These are phyloP conservation scores for Gymnothorax javanicus DNA, from an alignment of 2,797 vertebrate genomes.

Conservation along the genomic window DNA sequence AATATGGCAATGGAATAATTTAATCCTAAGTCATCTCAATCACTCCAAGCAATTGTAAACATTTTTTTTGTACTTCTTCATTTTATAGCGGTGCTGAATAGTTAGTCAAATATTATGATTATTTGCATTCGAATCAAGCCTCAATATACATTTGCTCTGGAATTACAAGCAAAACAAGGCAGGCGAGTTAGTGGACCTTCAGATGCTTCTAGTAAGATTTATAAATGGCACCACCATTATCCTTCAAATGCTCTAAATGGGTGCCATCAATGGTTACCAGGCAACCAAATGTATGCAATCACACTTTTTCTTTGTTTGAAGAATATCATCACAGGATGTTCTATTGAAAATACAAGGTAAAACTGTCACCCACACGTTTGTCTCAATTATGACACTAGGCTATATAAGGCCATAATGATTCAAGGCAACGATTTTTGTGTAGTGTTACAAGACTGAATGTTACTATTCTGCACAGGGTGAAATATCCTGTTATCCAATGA, in stretches of 20 bases:
- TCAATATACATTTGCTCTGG: not conserved
- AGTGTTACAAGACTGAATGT: too few species aligned
- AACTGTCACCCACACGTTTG: not conserved
- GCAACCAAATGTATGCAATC: not conserved
- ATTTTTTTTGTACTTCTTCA: not conserved
- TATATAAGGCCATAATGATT: too few species aligned
- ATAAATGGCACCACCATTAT: too few species aligned
- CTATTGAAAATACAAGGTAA: too few species aligned
- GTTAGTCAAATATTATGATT: not conserved
- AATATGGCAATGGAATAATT: not conserved
- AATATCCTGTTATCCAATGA: not conserved
- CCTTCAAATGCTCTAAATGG: too few species aligned
- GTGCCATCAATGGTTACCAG: not conserved
- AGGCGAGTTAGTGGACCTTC: not conserved
- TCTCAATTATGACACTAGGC: too few species aligned
- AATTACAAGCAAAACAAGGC: not conserved
- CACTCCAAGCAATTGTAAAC: not conserved
- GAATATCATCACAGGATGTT: not conserved
- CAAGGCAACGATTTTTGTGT: too few species aligned
- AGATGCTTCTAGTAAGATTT: too few species aligned
- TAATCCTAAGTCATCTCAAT: not conserved
- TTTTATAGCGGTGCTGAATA: not conserved
- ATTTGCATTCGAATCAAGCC: not conserved
- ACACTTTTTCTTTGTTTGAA: too few species aligned
- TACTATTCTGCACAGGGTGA: not conserved